Evolutionary conservation across 2,113 vertebrate species (phyloP), one percentile per base, ranked within the genome.

Genomic region (Crocuta crocuta): DNA sequence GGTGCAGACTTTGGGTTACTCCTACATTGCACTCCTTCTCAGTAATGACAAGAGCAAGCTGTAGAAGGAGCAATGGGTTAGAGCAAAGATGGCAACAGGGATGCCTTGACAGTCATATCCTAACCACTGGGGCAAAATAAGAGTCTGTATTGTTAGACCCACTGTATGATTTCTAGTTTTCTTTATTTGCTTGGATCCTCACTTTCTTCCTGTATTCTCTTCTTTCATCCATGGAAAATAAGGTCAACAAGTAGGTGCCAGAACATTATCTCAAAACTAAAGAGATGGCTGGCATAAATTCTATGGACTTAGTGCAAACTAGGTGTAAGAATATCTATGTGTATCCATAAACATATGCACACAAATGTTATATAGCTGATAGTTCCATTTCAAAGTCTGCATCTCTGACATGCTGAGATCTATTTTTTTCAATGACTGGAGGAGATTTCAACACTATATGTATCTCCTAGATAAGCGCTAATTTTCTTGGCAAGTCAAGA

Each of bases 401-500:
- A 91, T 65, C n/a, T 91, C 58, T 50, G 65, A 48, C 68, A 50
- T 81, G 96, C 85, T 96, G 96, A 90, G 92, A 76, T 97, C 63
- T 93, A 35, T 93, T 97, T 96, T 73, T 98, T 97, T 97, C 92
- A 92, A 24, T 43, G 61, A 92, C 85, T 94, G 23, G 26, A 68
- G 84, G 97, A 97, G 95, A 88, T 95, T 97, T 97, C 92, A 43
- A 81, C 53, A 97, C 89, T 66, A n/a, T 94, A 31, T 76, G 76
- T 85, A 89, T 71, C 83, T 98, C 76, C 26, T 92, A 68, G 73
- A 93, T 80, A 98, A 98, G 39, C 81, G 86, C 81, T 98, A 93
- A 98, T 98, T 98, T 98, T 97, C 91, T 92, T 98, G 97, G 94
- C 96, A 93, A 97, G 68, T 85, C 68, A 92, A 97, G 87, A 97